Conservation (phyloP, 2,113 vertebrate genomes). For the Pimephales promelas region DNA sequence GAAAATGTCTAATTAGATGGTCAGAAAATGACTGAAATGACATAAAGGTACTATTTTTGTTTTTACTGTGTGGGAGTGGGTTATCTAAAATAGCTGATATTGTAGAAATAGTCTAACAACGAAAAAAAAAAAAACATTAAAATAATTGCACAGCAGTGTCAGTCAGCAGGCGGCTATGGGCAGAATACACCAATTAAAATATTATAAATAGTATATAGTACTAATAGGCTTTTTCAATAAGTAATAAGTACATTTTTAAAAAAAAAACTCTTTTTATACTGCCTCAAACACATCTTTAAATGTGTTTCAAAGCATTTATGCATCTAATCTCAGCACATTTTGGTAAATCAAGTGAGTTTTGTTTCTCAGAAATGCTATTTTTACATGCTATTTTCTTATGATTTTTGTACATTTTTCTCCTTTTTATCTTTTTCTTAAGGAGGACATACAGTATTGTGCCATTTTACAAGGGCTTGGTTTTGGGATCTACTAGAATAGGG, state of each 20-base stretch:
- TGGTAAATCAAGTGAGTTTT: not conserved
- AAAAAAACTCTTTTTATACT: not conserved
- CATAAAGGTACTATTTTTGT: not conserved
- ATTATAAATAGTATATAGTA: not conserved
- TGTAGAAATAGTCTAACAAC: not conserved
- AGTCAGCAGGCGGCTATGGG: not conserved
- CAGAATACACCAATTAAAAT: not conserved
- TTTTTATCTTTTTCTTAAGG: too few species aligned
- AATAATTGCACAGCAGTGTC: conserved; percentile 1
- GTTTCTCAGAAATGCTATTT: not conserved
- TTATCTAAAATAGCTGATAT: not conserved
- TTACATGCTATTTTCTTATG: too few species aligned
- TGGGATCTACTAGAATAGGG: too few species aligned
- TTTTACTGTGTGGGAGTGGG: not conserved
- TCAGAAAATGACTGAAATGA: not conserved
- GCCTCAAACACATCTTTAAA: not conserved
- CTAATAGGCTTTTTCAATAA: not conserved
- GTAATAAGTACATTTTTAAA: not conserved
- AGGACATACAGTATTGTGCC: too few species aligned
- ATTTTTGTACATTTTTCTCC: too few species aligned
- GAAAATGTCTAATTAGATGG: not conserved
- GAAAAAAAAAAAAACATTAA: not conserved
- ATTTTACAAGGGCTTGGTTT: too few species aligned
- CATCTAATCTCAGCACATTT: not conserved
- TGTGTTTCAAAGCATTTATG: not conserved